These are phyloP conservation scores for Pipistrellus pipistrellus DNA, from an alignment of 2,797 vertebrate genomes.

Conservation along the genomic window DNA sequence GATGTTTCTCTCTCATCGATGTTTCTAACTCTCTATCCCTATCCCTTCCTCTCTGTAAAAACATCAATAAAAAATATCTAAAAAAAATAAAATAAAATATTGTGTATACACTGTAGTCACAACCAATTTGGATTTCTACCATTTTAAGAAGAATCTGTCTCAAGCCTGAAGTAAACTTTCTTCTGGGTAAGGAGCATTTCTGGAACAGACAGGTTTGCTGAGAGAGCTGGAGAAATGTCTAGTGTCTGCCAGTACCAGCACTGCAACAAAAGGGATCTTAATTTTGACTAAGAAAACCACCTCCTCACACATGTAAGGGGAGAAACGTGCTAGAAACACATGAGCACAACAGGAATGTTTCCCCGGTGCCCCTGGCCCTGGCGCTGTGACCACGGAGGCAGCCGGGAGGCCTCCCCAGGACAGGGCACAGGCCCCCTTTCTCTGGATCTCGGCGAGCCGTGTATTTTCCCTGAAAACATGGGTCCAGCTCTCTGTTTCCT, in stretches of 20 bases:
- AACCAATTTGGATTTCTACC: not conserved
- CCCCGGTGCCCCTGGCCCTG: not conserved
- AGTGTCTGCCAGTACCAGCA: not conserved
- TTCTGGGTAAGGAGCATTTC: not conserved
- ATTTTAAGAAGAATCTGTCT: slow-evolving; percentile 54
- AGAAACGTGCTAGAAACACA: not conserved
- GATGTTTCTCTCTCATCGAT: too few relatives aligned
- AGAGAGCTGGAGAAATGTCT: not conserved
- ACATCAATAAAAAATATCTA: too few relatives aligned
- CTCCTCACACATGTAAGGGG: not conserved
- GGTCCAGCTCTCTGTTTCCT: slow-evolving; percentile 21
- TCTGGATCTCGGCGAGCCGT: not conserved
- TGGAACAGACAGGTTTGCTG: slow-evolving; percentile 7
- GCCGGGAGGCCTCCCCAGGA: not conserved
- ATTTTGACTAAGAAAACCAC: slow-evolving; percentile 18
- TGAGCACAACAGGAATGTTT: not conserved
- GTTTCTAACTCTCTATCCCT: too few relatives aligned
- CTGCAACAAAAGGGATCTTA: not conserved
- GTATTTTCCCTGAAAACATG: slow-evolving; percentile 45
- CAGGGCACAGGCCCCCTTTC: slow-evolving; percentile 3
- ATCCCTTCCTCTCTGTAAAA: too few relatives aligned
- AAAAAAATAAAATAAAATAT: not conserved
- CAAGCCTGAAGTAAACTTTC: slow-evolving; percentile 18
- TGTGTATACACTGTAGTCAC: not conserved
- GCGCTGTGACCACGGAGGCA: not conserved